Evolutionary conservation across 2,888 invertebrate genomes (phyloP).

Genomic region (Lepas anatifera): DNA sequence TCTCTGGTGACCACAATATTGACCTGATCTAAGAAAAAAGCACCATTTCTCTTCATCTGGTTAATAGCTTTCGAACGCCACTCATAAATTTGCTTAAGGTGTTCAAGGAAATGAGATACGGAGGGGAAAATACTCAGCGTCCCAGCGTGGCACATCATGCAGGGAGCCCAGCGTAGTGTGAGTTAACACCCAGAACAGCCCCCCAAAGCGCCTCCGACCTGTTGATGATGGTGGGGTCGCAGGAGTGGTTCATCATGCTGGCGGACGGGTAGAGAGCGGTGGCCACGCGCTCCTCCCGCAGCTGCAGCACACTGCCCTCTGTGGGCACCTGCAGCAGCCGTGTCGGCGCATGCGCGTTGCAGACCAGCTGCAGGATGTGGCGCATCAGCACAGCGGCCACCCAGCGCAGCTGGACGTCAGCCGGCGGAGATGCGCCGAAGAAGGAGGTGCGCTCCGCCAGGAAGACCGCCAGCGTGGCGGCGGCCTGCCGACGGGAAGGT

Average conservation of each 20-base stretch:
- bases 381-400: slow-evolving; percentile 56
- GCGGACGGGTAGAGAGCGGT: slow-evolving; percentile 75
- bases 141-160: neutral
- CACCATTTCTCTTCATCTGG: too few species aligned
- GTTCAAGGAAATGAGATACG: neutral
- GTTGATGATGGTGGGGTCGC: slow-evolving; percentile 65
- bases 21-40: too few species aligned
- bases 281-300: slow-evolving; percentile 40
- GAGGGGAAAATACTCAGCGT: neutral
- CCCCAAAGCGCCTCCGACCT: too few species aligned
- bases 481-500: slow-evolving; percentile 20
- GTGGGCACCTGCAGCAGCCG: slow-evolving; percentile 33
- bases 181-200: too few species aligned
- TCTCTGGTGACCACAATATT: too few species aligned
- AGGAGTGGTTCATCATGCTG: slow-evolving; percentile 87
- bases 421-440: neutral
- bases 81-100: neutral
- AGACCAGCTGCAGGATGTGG: slow-evolving; percentile 65
- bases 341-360: slow-evolving; percentile 58
- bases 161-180: too few species aligned
- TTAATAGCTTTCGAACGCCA: too few species aligned
- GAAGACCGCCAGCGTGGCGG: slow-evolving; percentile 29
- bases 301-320: slow-evolving; percentile 24
- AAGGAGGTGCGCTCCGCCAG: slow-evolving; percentile 23
- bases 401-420: slow-evolving; percentile 28